Percentiles rank a stretch among this genome's conserved stretches.
Conservation (phyloP, 2,113 vertebrate genomes). For the Proteles cristata region DNA sequence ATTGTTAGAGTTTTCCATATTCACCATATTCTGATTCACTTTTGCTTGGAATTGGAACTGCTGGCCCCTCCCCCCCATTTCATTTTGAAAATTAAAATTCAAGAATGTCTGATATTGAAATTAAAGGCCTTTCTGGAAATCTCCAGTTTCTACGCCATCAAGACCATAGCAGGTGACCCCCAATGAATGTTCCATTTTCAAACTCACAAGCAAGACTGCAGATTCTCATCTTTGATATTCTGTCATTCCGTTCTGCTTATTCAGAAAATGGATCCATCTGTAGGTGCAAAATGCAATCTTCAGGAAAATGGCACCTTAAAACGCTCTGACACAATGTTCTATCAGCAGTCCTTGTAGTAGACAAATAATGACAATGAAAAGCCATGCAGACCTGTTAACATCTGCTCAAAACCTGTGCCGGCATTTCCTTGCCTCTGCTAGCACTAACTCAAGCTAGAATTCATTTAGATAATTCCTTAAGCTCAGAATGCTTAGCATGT, state of each 20-base stretch:
- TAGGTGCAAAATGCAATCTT: slow-evolving; percentile 77
- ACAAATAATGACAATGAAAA: slow-evolving; percentile 82
- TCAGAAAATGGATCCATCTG: slow-evolving; percentile 77
- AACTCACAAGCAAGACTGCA: slow-evolving; percentile 31
- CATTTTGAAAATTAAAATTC: slow-evolving; percentile 16
- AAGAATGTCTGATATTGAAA: neutral
- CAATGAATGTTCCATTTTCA: neutral
- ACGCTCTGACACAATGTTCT: slow-evolving; percentile 78
- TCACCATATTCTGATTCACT: neutral
- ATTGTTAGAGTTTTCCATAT: neutral
- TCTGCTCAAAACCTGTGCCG: slow-evolving; percentile 84
- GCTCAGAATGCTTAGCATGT: slow-evolving; percentile 84
- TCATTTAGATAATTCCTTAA: slow-evolving; percentile 85
- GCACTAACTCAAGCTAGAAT: slow-evolving; percentile 81
- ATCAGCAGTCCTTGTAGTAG: slow-evolving; percentile 79
- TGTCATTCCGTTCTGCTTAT: slow-evolving; percentile 60
- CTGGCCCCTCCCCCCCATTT: neutral
- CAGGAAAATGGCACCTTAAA: slow-evolving; percentile 71
- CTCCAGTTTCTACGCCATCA: neutral
- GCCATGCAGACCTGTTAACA: slow-evolving; percentile 82
- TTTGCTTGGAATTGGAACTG: neutral
- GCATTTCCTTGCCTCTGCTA: slow-evolving; percentile 77
- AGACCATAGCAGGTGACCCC: neutral
- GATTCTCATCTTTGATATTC: slow-evolving; percentile 30
- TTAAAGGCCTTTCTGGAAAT: neutral